These are phyloP conservation scores for Drosophila insularis DNA, from an alignment of 1,140 invertebrate species.

Conservation along the genomic window DNA sequence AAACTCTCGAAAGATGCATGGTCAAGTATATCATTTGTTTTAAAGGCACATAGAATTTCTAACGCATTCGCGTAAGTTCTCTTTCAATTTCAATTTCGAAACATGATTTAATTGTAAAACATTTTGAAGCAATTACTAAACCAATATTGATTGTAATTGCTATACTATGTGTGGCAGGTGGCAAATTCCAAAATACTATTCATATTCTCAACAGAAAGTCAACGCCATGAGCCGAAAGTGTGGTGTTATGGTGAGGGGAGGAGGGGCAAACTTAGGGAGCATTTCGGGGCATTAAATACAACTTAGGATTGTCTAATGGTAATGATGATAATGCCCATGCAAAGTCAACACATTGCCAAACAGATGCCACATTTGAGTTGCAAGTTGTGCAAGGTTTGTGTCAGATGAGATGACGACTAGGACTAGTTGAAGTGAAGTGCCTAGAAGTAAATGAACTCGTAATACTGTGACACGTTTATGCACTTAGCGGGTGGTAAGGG, in stretches of 20 bases:
- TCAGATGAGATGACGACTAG: constrained; percentile 1
- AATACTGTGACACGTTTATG: constrained; percentile 77
- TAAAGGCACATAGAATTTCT: neutral
- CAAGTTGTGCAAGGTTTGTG: constrained; percentile 9
- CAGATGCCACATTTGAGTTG: constrained; percentile 40
- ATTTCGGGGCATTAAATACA: constrained; percentile 41
- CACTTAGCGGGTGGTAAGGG: constrained; percentile 47
- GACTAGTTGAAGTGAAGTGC: constrained; percentile 27
- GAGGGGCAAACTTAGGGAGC: neutral
- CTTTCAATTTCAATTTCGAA: constrained; percentile 15
- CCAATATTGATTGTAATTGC: constrained; percentile 62
- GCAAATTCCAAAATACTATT: constrained; percentile 21
- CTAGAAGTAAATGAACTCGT: constrained; percentile 70
- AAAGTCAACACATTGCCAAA: constrained; percentile 65
- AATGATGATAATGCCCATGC: constrained; percentile 75
- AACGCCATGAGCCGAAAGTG: neutral
- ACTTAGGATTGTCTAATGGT: constrained; percentile 69
- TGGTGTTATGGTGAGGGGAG: neutral
- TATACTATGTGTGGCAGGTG: constrained; percentile 23
- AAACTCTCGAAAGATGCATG: neutral
- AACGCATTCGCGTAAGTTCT: neutral
- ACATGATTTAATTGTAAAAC: constrained; percentile 64
- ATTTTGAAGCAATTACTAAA: constrained; percentile 52
- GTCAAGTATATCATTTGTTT: neutral
- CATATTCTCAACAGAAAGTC: neutral